Percentiles rank a stretch among this genome's conserved stretches.
Conservation (phyloP, 1,140 invertebrate species). For the Microplitis mediator region DNA sequence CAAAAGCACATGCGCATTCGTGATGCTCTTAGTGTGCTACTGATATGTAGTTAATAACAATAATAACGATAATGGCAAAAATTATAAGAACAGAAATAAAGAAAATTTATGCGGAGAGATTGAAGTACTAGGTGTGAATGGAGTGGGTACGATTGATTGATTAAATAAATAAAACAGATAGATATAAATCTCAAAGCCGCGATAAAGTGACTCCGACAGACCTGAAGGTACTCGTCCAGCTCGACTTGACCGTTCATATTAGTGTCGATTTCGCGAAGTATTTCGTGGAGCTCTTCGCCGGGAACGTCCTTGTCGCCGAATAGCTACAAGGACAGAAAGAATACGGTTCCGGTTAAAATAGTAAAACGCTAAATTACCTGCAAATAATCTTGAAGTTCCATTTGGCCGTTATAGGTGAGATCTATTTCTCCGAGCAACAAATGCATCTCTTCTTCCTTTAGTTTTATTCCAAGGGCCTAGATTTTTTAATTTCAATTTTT, state of each 20-base stretch:
- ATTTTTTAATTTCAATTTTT: constrained; percentile 15
- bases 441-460: constrained; percentile 70
- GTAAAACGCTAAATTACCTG: constrained; percentile 67
- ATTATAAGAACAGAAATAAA: neutral
- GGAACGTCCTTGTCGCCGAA: constrained; percentile 88
- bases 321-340: constrained; percentile 68
- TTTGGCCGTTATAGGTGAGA: constrained; percentile 71
- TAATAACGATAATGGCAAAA: neutral
- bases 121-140: neutral
- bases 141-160: neutral
- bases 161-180: neutral
- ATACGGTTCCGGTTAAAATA: constrained; percentile 44
- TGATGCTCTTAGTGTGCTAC: neutral
- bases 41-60: neutral
- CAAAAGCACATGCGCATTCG: constrained; percentile 7
- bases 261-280: constrained; percentile 96
- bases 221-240: constrained; percentile 98
- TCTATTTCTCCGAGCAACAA: constrained; percentile 72
- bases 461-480: constrained; percentile 69
- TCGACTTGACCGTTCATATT: constrained; percentile 99
- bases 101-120: neutral
- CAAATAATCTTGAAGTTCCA: constrained; percentile 75
- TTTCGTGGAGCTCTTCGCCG: constrained; percentile 96
- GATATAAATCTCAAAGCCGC: constrained; percentile 23
- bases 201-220: constrained; percentile 60